Evolutionary conservation across 1,140 invertebrate species (phyloP).

Genomic region (Anastrepha obliqua): DNA sequence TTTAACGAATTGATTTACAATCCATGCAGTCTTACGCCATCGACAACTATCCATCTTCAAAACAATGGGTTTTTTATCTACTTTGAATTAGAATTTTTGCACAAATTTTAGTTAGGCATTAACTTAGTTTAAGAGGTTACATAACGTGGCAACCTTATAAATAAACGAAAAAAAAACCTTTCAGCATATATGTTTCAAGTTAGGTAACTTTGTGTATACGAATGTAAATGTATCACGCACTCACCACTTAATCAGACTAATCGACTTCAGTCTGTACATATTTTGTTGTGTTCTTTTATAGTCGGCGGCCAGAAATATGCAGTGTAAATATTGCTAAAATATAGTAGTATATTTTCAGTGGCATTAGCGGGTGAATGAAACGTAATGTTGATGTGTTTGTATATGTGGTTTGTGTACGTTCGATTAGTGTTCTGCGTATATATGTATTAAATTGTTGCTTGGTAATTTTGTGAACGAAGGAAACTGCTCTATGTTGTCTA

Average conservation of each 20-base stretch:
- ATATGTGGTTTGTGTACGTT: neutral
- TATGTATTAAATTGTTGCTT: neutral
- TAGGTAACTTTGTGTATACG: conserved; percentile 43
- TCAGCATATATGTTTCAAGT: conserved; percentile 32
- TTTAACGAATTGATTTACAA: too few species aligned
- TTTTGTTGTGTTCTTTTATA: neutral
- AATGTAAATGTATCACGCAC: neutral
- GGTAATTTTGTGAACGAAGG: neutral
- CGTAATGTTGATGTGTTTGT: neutral
- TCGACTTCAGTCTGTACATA: neutral
- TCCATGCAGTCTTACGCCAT: too few species aligned
- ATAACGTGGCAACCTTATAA: neutral
- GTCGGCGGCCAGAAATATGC: neutral
- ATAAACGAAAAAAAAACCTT: conserved; percentile 28
- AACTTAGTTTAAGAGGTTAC: too few species aligned
- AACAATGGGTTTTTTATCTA: too few species aligned
- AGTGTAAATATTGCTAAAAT: conserved; percentile 18
- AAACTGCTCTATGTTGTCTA: conserved; percentile 30
- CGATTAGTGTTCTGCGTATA: neutral
- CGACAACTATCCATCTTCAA: too few species aligned
- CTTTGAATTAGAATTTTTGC: too few species aligned
- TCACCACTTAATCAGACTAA: neutral
- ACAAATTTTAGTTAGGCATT: too few species aligned
- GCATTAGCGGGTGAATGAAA: neutral
- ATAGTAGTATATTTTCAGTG: neutral